These are phyloP conservation scores for Diogma glabrata DNA, from an alignment of 2,888 invertebrate genomes.

Conservation along the genomic window DNA sequence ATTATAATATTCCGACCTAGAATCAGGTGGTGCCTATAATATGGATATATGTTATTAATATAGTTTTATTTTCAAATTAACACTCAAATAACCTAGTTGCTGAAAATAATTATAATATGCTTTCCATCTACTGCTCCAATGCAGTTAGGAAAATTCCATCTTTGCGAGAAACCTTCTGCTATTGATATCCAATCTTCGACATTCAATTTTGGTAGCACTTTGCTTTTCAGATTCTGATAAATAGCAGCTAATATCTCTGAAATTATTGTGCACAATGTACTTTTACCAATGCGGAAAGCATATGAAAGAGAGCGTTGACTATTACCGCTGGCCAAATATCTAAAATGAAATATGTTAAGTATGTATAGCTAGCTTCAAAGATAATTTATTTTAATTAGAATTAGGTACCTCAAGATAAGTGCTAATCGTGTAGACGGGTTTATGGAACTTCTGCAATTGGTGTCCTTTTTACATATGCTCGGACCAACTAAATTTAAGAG, in stretches of 20 bases:
- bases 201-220: no score
- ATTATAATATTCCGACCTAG: no score
- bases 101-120: background rate
- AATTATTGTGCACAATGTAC: background rate
- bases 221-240: no score
- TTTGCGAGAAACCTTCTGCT: background rate
- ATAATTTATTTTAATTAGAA: background rate
- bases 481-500: background rate
- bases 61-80: no score
- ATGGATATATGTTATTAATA: no score
- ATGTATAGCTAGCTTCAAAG: no score
- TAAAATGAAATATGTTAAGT: background rate
- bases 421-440: background rate
- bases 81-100: no score
- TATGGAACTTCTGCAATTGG: background rate
- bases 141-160: background rate
- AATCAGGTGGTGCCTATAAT: no score
- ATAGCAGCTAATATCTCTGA: no score
- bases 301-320: background rate
- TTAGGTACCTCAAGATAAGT: background rate
- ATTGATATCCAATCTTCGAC: background rate
- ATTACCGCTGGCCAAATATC: background rate
- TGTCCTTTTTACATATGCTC: background rate
- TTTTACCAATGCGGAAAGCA: background rate
- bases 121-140: background rate